Percentiles rank a stretch among this genome's conserved stretches.
Evolutionary conservation across 2,888 invertebrate species (phyloP).

Genomic region (Calameuta pallipes): DNA sequence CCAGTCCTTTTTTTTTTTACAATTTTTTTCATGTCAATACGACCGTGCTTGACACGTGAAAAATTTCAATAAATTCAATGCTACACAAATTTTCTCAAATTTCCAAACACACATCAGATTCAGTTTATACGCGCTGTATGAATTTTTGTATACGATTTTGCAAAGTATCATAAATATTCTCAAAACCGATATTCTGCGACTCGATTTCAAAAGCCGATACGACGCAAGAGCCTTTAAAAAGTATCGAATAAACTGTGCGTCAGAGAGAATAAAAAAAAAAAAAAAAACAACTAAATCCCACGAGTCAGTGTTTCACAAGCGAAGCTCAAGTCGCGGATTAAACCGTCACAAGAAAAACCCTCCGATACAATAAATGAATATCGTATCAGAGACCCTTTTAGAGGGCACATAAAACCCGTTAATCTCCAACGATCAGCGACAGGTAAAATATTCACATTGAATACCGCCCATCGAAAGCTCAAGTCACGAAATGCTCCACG

Average conservation of each 20-base stretch:
- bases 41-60: background rate
- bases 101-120: background rate
- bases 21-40: background rate
- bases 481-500: background rate
- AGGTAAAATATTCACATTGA: background rate
- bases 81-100: background rate
- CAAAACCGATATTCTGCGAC: background rate
- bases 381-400: background rate
- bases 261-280: background rate
- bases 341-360: background rate
- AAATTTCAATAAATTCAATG: background rate
- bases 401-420: background rate
- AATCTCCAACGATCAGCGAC: background rate
- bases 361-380: background rate
- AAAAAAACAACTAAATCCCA: background rate
- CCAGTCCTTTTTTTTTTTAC: background rate
- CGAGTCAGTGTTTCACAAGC: slow-evolving; percentile 3
- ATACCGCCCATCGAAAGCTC: background rate
- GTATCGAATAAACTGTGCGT: background rate
- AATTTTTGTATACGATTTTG: background rate
- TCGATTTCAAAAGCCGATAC: background rate
- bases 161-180: background rate
- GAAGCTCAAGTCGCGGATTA: slow-evolving; percentile 5
- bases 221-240: background rate
- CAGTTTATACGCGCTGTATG: background rate